A percentile compares a stretch with the other conserved stretches of the same genome.
These are phyloP conservation scores for Bombycilla garrulus DNA, from an alignment of 2,113 vertebrate species.

Conservation along the genomic window DNA sequence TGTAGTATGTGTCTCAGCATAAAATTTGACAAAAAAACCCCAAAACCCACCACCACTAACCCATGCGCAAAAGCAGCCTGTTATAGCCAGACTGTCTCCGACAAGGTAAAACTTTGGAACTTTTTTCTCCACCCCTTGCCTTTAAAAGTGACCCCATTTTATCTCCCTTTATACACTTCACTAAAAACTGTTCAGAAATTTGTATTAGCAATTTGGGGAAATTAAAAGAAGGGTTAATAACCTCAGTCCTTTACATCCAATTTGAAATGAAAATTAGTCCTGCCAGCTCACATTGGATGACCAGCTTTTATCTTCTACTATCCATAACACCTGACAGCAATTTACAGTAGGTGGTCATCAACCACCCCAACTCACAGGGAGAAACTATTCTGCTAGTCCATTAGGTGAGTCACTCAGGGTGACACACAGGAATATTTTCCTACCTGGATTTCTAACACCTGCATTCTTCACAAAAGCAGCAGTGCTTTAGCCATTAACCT, in stretches of 20 bases:
- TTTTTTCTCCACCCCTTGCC: fast-evolving
- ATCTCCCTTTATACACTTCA: background rate
- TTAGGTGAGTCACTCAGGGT: background rate
- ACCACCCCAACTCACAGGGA: background rate
- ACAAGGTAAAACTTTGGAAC: background rate
- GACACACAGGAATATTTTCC: background rate
- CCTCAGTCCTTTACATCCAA: background rate
- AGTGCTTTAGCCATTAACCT: background rate
- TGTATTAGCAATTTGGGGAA: background rate
- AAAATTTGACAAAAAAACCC: background rate
- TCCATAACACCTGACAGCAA: background rate
- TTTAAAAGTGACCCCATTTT: background rate
- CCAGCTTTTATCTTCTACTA: background rate
- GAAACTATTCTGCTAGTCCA: background rate
- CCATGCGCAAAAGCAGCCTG: background rate
- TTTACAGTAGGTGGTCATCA: background rate
- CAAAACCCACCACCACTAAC: background rate
- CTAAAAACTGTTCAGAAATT: background rate
- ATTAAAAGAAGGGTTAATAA: background rate
- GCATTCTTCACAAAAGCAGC: background rate
- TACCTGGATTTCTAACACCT: background rate
- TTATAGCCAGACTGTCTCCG: background rate
- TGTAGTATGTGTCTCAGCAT: background rate
- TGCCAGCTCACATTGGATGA: background rate
- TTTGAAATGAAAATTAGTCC: background rate